phyloP scores from a whole-genome alignment of 1,140 invertebrate species.

The Cydia pomonella region DNA sequence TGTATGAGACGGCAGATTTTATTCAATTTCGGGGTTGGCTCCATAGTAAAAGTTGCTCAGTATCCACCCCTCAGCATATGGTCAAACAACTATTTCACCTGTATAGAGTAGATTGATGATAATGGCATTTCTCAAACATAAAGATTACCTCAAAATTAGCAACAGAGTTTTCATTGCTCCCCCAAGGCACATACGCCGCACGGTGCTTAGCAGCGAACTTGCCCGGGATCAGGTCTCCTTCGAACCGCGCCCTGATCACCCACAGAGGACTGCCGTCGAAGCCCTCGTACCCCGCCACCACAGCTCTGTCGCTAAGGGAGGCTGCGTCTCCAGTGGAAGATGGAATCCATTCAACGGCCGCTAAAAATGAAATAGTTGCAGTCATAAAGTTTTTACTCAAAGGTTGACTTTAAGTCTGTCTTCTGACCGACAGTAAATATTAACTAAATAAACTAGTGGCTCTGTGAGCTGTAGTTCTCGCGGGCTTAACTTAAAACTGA shows the following conservation, averaged over 20 bases:
- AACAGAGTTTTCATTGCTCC: constrained; percentile 62
- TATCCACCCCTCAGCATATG: too few relatives aligned
- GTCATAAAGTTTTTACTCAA: too few relatives aligned
- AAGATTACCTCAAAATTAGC: constrained; percentile 61
- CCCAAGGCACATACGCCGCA: constrained; percentile 65
- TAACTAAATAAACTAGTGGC: too few relatives aligned
- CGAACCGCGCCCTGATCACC: constrained; percentile 59
- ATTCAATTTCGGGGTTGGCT: too few relatives aligned
- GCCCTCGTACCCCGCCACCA: constrained; percentile 68
- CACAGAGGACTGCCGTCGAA: constrained; percentile 68
- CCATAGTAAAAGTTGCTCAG: too few relatives aligned
- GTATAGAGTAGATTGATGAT: too few relatives aligned
- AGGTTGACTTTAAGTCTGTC: too few relatives aligned
- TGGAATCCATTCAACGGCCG: constrained; percentile 64
- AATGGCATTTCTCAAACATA: not conserved
- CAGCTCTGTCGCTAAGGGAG: constrained; percentile 50
- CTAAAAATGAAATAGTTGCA: constrained; percentile 47
- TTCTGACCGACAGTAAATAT: too few relatives aligned
- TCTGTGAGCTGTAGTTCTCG: too few relatives aligned
- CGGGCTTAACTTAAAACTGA: too few relatives aligned
- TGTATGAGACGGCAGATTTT: too few relatives aligned
- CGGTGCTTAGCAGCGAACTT: constrained; percentile 67
- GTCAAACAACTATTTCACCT: too few relatives aligned
- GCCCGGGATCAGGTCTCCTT: constrained; percentile 66
- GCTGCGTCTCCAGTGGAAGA: constrained; percentile 46